Evolutionary conservation across 2,797 vertebrate species (phyloP), one percentile per base, ranked within the genome.

Genomic region (Crocidura indochinensis): DNA sequence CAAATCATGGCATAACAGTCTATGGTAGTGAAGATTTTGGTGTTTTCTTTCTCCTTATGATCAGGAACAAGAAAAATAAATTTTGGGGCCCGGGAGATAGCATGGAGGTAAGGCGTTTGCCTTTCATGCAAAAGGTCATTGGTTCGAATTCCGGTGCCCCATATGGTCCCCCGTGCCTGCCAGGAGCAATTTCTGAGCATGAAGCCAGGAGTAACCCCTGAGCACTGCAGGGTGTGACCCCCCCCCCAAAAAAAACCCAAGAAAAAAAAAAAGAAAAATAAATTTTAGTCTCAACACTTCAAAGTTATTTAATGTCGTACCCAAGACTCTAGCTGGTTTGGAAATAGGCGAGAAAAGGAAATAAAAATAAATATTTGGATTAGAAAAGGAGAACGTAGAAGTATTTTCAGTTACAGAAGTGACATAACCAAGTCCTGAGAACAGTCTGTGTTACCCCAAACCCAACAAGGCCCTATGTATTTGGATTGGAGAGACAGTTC

Each of bases 181-280:
- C n/a, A n/a, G n/a, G n/a, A n/a, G n/a, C n/a, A n/a, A n/a, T n/a
- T n/a, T n/a, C n/a, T n/a, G n/a, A n/a, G n/a, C n/a, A n/a, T n/a
- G n/a, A n/a, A n/a, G n/a, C n/a, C n/a, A n/a, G n/a, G n/a, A n/a
- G n/a, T n/a, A n/a, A n/a, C n/a, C n/a, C n/a, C n/a, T n/a, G n/a
- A n/a, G n/a, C n/a, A n/a, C n/a, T n/a, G n/a, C n/a, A n/a, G n/a
- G n/a, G n/a, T n/a, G n/a, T n/a, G n/a, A n/a, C n/a, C n/a, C n/a
- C n/a, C n/a, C n/a, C n/a, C n/a, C n/a, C n/a, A n/a, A n/a, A n/a
- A n/a, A n/a, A n/a, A n/a, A n/a, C n/a, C n/a, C n/a, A n/a, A n/a
- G n/a, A n/a, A n/a, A n/a, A n/a, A n/a, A n/a, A n/a, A n/a, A n/a
- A 78, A 88, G 73, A 89, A 44, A 84, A 26, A 38, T 38, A 31